These are phyloP conservation scores for Rhinoraja longicauda DNA, from an alignment of 2,797 vertebrate genomes.

Conservation along the genomic window DNA sequence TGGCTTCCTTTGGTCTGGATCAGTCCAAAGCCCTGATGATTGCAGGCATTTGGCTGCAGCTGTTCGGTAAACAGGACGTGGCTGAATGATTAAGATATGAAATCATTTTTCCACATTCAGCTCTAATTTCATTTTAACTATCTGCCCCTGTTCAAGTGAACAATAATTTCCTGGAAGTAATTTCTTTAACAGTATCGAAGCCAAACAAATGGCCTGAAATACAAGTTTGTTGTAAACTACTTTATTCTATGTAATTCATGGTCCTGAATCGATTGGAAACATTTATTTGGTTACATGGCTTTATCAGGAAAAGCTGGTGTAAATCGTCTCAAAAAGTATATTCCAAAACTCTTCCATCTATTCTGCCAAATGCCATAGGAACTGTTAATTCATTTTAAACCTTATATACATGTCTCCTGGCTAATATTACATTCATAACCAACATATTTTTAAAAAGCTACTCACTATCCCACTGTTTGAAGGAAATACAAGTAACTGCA, in stretches of 20 bases:
- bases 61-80: background rate
- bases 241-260: no score
- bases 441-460: background rate
- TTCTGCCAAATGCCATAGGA: background rate
- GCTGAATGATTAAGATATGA: background rate
- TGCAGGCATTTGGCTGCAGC: background rate
- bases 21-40: background rate
- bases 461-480: background rate
- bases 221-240: no score
- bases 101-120: slow-evolving; percentile 31
- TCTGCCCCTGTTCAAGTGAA: background rate
- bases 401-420: background rate
- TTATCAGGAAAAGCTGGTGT: no score
- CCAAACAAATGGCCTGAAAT: background rate
- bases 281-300: no score
- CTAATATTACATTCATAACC: background rate
- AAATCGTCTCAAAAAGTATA: no score
- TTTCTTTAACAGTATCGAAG: background rate
- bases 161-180: background rate
- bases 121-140: slow-evolving; percentile 1
- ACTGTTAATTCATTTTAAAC: background rate
- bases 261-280: no score
- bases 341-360: background rate
- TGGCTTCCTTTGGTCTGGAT: background rate
- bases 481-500: background rate